Percentiles rank a stretch among this genome's conserved stretches.
phyloP scores from a whole-genome alignment of 2,888 invertebrate species.

The Nomada lathburiana region DNA sequence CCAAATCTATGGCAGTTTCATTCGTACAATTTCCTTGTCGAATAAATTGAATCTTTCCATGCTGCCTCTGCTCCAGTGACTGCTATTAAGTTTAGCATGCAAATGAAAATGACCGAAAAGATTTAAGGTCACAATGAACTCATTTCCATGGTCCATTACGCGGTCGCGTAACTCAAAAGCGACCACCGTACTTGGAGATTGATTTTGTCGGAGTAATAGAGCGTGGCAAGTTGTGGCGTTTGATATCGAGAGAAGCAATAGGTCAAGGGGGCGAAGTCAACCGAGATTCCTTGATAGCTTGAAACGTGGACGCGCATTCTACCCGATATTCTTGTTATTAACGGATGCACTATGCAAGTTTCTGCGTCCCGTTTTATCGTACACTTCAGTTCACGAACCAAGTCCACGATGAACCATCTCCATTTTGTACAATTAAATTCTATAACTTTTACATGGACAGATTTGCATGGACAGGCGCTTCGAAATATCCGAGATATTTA shows the following conservation, averaged over 20 bases:
- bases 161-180: slow-evolving; percentile 30
- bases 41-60: background rate
- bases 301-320: slow-evolving; percentile 11
- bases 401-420: background rate
- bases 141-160: slow-evolving; percentile 41
- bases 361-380: background rate
- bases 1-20: background rate
- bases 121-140: slow-evolving; percentile 1
- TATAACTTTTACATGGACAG: too few species aligned
- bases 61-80: too few species aligned
- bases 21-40: background rate
- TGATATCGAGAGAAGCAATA: slow-evolving; percentile 63
- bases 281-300: slow-evolving; percentile 46
- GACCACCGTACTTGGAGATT: slow-evolving; percentile 39
- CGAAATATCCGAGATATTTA: too few species aligned
- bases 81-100: background rate
- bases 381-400: background rate
- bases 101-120: background rate
- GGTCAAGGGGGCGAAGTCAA: slow-evolving; percentile 65
- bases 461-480: too few species aligned
- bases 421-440: too few species aligned
- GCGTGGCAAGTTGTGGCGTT: slow-evolving; percentile 62
- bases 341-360: background rate
- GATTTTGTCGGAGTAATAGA: slow-evolving; percentile 50
- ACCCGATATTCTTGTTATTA: slow-evolving; percentile 27